Conservation (phyloP, 2,113 vertebrate genomes). For the Aleadryas rufinucha region DNA sequence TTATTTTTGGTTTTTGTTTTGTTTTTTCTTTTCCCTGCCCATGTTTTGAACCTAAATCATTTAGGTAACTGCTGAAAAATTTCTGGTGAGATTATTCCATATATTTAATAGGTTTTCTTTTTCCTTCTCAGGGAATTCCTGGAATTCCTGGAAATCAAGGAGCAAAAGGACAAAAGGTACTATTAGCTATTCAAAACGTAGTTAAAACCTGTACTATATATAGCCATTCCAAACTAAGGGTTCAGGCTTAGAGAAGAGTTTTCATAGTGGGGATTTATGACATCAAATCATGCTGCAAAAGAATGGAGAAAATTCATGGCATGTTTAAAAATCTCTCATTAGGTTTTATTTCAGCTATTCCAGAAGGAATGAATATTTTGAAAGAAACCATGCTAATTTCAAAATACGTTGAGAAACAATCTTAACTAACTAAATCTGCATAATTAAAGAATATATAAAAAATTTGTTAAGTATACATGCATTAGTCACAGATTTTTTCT, state of each 20-base stretch:
- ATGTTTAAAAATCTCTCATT: neutral
- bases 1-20: neutral
- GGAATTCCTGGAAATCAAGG: conserved; percentile 78
- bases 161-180: conserved; percentile 75
- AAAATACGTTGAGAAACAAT: neutral
- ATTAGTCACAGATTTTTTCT: neutral
- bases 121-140: conserved; percentile 67
- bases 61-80: neutral
- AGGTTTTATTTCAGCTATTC: neutral
- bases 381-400: neutral
- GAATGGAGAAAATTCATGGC: neutral
- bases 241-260: neutral
- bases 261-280: neutral
- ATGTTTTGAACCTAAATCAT: neutral
- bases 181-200: neutral
- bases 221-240: neutral
- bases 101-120: neutral
- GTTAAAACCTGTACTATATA: neutral
- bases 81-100: neutral
- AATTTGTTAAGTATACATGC: neutral
- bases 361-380: neutral
- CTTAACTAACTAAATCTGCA: neutral
- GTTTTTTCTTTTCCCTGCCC: neutral
- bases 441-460: neutral
- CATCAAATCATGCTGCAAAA: neutral